Conservation (phyloP, 2,797 vertebrate genomes). For the Acanthornis magna region DNA sequence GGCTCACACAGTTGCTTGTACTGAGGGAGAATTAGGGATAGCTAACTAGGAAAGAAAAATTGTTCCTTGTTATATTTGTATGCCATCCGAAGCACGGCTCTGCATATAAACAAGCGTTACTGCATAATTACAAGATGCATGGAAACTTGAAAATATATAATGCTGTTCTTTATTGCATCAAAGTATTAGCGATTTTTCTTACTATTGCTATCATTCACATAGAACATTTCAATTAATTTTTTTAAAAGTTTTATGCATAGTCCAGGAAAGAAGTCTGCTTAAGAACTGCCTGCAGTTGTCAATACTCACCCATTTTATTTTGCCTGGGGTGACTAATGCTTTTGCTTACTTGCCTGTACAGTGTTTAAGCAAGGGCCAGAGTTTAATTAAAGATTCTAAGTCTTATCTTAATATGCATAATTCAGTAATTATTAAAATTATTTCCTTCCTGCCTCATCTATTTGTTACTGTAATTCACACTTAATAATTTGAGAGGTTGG, state of each 20-base stretch:
- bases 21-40: neutral
- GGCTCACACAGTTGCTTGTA: neutral
- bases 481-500: slow-evolving; percentile 2
- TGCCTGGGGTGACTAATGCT: neutral
- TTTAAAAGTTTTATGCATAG: neutral
- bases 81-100: neutral
- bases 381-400: slow-evolving; percentile 26
- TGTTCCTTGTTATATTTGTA: neutral
- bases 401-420: neutral
- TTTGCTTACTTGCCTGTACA: neutral
- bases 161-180: neutral
- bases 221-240: neutral
- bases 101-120: neutral
- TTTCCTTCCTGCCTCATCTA: slow-evolving; percentile 42
- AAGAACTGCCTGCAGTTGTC: neutral
- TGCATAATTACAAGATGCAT: neutral
- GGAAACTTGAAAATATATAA: neutral
- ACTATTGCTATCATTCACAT: neutral
- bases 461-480: slow-evolving; percentile 20
- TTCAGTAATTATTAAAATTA: slow-evolving; percentile 11
- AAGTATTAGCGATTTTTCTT: neutral
- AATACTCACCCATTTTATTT: neutral
- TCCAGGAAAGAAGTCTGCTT: neutral
- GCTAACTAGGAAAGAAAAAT: neutral
- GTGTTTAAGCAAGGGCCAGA: neutral